Evolutionary conservation across 2,797 vertebrate species (phyloP).

Genomic region (Nannoperca australis): DNA sequence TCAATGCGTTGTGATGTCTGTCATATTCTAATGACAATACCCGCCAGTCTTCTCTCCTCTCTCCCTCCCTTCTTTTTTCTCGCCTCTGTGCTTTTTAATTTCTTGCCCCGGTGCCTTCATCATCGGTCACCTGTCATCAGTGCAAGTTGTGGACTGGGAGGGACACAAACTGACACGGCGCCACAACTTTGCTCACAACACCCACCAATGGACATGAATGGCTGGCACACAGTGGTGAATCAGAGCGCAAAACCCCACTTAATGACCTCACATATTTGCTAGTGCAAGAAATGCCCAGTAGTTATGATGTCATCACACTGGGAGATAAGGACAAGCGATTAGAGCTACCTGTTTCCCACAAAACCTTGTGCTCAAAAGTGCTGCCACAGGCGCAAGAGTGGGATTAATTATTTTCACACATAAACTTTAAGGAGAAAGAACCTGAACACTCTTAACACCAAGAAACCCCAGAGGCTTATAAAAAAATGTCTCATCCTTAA

Average conservation of each 20-base stretch:
- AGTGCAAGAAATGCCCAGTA: neutral
- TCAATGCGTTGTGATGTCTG: constrained; percentile 60
- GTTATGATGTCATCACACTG: constrained; percentile 45
- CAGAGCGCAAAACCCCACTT: constrained; percentile 37
- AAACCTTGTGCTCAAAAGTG: neutral
- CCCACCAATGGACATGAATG: constrained; percentile 38
- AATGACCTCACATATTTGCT: constrained; percentile 31
- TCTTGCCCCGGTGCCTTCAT: constrained; percentile 83
- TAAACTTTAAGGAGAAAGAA: neutral
- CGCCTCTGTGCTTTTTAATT: constrained; percentile 83
- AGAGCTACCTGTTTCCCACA: constrained; percentile 10
- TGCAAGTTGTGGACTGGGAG: constrained; percentile 59
- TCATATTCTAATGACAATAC: constrained; percentile 81
- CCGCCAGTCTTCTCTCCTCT: constrained; percentile 57
- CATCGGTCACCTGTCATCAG: constrained; percentile 83
- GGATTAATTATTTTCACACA: constrained; percentile 32
- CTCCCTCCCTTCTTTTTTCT: constrained; percentile 59
- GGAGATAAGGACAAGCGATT: constrained; percentile 1
- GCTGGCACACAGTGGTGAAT: constrained; percentile 42
- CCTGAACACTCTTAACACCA: constrained; percentile 20
- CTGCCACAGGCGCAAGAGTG: neutral
- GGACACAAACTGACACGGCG: constrained; percentile 52
- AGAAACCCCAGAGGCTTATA: constrained; percentile 3
- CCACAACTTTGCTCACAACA: constrained; percentile 66
- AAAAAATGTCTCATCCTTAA: constrained; percentile 3